Percentiles rank a stretch among this genome's conserved stretches.
These are phyloP conservation scores for Carcharodon carcharias DNA, from an alignment of 2,797 vertebrate genomes.

Conservation along the genomic window DNA sequence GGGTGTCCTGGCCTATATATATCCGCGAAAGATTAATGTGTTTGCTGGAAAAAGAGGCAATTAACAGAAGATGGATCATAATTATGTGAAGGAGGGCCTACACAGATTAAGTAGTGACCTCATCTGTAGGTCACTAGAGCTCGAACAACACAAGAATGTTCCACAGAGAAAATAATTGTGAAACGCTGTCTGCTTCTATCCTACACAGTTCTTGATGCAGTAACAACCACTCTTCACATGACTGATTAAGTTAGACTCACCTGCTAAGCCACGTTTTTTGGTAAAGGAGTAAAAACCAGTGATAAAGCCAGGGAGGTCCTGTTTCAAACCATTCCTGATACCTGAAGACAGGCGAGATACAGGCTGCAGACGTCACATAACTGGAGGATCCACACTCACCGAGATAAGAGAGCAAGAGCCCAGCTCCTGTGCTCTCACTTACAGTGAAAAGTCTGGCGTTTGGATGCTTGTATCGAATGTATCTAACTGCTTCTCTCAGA, in stretches of 20 bases:
- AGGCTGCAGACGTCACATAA: conserved; percentile 68
- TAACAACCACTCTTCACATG: not conserved
- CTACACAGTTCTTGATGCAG: not conserved
- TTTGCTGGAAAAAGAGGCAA: not conserved
- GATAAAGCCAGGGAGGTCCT: conserved; percentile 60
- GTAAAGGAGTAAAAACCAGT: conserved; percentile 61
- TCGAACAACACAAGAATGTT: too few species aligned
- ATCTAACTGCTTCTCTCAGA: conserved; percentile 67
- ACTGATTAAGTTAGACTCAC: conserved; percentile 46
- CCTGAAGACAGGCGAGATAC: conserved; percentile 70
- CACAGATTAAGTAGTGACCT: not conserved
- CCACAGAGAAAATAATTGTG: not conserved
- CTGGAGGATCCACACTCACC: conserved; percentile 77
- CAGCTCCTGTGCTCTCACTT: conserved; percentile 70
- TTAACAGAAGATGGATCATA: not conserved
- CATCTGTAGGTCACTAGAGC: not conserved
- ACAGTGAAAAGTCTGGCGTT: conserved; percentile 64
- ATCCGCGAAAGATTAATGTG: not conserved
- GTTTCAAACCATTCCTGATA: conserved; percentile 73
- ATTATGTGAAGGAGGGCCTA: not conserved
- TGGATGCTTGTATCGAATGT: conserved; percentile 68
- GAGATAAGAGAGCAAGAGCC: conserved; percentile 72
- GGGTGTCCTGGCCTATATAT: not conserved
- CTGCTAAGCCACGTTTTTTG: conserved; percentile 72
- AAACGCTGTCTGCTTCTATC: not conserved